A percentile compares a stretch with the other conserved stretches of the same genome.
Conservation (phyloP, 1,140 invertebrate species). For the Cyclina sinensis region DNA sequence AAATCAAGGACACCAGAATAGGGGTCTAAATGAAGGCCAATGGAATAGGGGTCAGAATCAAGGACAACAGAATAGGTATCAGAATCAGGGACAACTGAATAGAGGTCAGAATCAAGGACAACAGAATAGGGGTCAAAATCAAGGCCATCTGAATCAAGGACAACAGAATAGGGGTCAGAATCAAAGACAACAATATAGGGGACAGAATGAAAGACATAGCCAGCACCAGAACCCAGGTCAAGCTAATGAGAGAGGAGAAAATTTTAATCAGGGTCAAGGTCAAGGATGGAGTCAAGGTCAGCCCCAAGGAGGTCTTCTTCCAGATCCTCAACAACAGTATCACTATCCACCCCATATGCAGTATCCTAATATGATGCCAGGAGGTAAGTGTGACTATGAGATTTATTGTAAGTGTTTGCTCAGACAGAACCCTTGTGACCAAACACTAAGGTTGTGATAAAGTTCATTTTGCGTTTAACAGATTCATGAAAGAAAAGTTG, state of each 20-base stretch:
- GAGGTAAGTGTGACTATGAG: not conserved
- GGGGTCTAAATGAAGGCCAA: not conserved
- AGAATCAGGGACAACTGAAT: not conserved
- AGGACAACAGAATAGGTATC: not conserved
- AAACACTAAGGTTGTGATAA: not conserved
- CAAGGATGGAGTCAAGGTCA: not conserved
- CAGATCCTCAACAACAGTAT: not conserved
- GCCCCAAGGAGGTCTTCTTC: not conserved
- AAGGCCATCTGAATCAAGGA: not conserved
- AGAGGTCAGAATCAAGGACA: not conserved
- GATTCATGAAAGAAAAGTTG: not conserved
- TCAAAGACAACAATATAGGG: not conserved
- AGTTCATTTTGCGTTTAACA: not conserved
- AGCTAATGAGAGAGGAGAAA: not conserved
- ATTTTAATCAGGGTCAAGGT: not conserved
- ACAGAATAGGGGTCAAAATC: not conserved
- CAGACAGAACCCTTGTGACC: not conserved
- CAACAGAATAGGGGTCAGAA: not conserved
- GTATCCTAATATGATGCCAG: not conserved
- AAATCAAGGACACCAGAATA: not conserved
- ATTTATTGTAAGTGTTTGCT: no score
- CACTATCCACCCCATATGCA: not conserved
- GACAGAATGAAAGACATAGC: not conserved
- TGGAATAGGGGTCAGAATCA: conserved; percentile 8
- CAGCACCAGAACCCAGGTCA: not conserved